Percentiles rank a stretch among this genome's conserved stretches.
phyloP scores from a whole-genome alignment of 1,140 invertebrate genomes.

The Diachasmimorpha longicaudata region DNA sequence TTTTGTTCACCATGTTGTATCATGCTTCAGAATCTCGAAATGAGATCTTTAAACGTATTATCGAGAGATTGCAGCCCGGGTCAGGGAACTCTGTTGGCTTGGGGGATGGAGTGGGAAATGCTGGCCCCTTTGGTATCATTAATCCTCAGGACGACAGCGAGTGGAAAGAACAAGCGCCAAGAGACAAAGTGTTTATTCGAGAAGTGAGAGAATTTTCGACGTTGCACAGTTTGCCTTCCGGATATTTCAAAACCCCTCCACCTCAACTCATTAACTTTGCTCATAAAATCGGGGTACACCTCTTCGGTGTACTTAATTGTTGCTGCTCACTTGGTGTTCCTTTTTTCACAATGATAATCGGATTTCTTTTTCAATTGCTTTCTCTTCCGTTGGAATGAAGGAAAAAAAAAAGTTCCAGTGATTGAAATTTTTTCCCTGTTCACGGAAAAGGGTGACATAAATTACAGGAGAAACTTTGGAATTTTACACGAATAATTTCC shows the following conservation, averaged over 20 bases:
- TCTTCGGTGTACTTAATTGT: neutral
- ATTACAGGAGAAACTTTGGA: no score
- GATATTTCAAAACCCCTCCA: neutral
- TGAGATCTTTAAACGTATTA: neutral
- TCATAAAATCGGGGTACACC: neutral
- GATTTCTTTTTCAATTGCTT: neutral
- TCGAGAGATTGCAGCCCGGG: neutral
- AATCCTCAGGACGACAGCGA: neutral
- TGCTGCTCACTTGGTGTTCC: neutral
- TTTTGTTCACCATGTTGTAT: neutral
- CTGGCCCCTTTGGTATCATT: neutral
- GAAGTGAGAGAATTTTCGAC: constrained; percentile 25
- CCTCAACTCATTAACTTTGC: constrained; percentile 14
- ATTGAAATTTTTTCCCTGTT: no score
- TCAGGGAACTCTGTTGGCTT: neutral
- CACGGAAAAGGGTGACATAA: no score
- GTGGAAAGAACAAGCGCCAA: neutral
- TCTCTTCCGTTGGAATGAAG: neutral
- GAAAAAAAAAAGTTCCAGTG: neutral
- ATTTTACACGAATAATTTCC: no score
- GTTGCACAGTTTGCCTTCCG: neutral
- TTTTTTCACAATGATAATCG: neutral
- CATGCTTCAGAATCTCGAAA: no score
- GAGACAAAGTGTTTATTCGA: constrained; percentile 32
- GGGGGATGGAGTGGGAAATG: neutral